Evolutionary conservation across 2,888 invertebrate genomes (phyloP), one percentile per base, ranked within the genome.

Genomic region (Stramonita haemastoma): DNA sequence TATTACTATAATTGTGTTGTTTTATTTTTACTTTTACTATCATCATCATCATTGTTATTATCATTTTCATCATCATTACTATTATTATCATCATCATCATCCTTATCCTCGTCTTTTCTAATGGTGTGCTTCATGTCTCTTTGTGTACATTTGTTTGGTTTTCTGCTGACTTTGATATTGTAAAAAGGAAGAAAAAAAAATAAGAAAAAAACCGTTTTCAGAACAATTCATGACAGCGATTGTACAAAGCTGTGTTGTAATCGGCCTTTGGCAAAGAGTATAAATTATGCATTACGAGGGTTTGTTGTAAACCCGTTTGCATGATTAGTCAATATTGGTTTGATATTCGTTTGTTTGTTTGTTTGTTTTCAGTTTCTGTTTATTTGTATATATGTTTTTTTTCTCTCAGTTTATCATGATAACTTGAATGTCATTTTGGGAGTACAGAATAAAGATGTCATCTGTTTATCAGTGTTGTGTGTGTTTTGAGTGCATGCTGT

Each of bases 381-480:
- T 46, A 46, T 46, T 46, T 46, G 46, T 46, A 46, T 8, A 46
- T 46, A 46, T 46, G 46, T 46, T 46, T 46, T 46, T 46, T 46
- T 46, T 46, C 46, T 5, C 8, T 46, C 46, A 46, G 46, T 46
- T 83, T 22, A 83, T 83, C 81, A 83, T 26, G 46, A 46, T 83
- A 83, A 83, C 46, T 83, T 83, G 46, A 83, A 11, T 83, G 81
- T 83, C 81, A 36, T 83, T 83, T 83, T 26, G 26, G 46, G 46
- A 83, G 46, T 83, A 83, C 81, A 83, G 46, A 83, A 83, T 83
- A 83, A 83, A 83, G 36, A 83, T 83, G 81, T 83, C 46, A 46
- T 83, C 36, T 79, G 79, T 79, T 79, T 34, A 85, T 56, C 22
- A 56, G 11, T 19, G 13, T 19, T 17, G 57, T 19, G n/a, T n/a